Evolutionary conservation across 2,888 invertebrate genomes (phyloP).

Genomic region (Masnerella sp.): DNA sequence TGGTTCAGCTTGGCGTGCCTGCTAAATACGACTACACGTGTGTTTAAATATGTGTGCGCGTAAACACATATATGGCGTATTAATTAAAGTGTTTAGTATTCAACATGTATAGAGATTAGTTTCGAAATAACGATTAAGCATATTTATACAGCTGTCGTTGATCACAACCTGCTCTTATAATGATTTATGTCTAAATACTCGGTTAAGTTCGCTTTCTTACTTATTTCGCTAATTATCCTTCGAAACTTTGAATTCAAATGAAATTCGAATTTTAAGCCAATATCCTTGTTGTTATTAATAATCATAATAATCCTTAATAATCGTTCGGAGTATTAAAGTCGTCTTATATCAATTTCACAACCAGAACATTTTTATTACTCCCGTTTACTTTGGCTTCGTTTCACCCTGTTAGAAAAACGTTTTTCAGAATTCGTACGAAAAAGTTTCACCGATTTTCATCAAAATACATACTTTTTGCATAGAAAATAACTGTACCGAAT

Average conservation of each 20-base stretch:
- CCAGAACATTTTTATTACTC: too few species aligned
- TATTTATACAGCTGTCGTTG: conserved; percentile 47
- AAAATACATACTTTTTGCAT: too few species aligned
- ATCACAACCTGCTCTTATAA: conserved; percentile 30
- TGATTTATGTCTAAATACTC: conserved; percentile 7
- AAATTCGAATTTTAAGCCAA: background rate
- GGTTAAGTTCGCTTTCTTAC: too few species aligned
- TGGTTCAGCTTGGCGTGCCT: conserved; percentile 47
- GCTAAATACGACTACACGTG: conserved; percentile 31
- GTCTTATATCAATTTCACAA: too few species aligned
- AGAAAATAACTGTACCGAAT: background rate
- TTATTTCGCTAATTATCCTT: too few species aligned
- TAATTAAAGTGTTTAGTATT: conserved; percentile 54
- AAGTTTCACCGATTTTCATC: too few species aligned
- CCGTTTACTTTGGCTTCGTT: too few species aligned
- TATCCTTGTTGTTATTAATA: too few species aligned
- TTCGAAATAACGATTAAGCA: conserved; percentile 42
- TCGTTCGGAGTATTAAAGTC: too few species aligned
- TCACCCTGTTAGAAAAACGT: too few species aligned
- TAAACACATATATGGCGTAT: conserved; percentile 38
- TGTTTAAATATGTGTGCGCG: conserved; percentile 28
- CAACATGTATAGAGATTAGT: conserved; percentile 38
- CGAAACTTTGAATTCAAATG: background rate
- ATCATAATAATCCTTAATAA: too few species aligned
- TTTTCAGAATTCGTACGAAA: background rate